These are phyloP conservation scores for Limnothrissa miodon DNA, from an alignment of 2,113 vertebrate genomes.

Conservation along the genomic window DNA sequence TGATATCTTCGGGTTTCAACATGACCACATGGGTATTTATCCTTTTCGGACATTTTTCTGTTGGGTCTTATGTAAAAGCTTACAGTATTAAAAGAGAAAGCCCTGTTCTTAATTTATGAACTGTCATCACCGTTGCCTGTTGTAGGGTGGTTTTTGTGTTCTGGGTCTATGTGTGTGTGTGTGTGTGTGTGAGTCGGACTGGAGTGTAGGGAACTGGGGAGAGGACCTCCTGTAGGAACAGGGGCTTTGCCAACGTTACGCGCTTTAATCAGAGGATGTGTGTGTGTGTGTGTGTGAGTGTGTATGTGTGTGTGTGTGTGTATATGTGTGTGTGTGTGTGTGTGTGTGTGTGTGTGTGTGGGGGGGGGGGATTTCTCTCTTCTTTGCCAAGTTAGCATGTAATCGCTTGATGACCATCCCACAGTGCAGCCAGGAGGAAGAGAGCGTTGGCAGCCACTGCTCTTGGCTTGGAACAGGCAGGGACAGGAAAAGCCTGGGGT, in stretches of 20 bases:
- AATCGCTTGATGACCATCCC: constrained; percentile 68
- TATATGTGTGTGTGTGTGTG: no score
- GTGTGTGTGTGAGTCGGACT: background rate
- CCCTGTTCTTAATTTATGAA: background rate
- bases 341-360: no score
- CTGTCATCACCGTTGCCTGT: background rate
- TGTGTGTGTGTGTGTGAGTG: no score
- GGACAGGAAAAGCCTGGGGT: background rate
- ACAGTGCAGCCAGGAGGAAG: constrained; percentile 37
- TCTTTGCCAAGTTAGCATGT: constrained; percentile 67
- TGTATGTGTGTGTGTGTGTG: no score
- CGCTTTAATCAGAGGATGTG: constrained; percentile 67
- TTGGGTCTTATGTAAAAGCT: background rate
- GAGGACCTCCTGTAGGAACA: constrained; percentile 38
- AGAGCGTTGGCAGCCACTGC: background rate
- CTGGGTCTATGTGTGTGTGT: background rate
- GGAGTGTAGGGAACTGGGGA: background rate
- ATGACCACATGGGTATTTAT: background rate
- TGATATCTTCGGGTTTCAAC: background rate
- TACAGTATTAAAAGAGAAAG: background rate
- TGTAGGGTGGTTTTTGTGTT: background rate
- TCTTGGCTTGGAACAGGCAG: background rate
- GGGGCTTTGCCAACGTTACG: constrained; percentile 59
- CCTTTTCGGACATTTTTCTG: background rate
- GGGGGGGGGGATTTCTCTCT: constrained; percentile 63